A percentile compares a stretch with the other conserved stretches of the same genome.
Evolutionary conservation across 2,797 vertebrate genomes (phyloP).

Genomic region (Myiotriccus ornatus): DNA sequence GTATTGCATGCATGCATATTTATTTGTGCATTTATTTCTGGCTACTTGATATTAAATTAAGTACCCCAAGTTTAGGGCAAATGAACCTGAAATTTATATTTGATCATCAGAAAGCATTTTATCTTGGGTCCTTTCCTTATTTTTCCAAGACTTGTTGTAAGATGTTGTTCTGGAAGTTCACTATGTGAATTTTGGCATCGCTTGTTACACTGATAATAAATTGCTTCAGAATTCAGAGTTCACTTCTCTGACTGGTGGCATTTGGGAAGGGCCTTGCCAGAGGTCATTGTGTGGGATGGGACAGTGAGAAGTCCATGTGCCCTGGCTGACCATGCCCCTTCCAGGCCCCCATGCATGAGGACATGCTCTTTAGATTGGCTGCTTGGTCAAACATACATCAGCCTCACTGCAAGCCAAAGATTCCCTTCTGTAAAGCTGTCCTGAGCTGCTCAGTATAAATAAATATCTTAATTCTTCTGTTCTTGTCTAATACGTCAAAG

Average conservation of each 20-base stretch:
- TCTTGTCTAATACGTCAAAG: neutral
- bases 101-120: neutral
- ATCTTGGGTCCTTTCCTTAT: neutral
- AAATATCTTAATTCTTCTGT: neutral
- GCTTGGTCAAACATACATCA: neutral
- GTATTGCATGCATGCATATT: neutral
- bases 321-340: neutral
- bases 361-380: fast-evolving
- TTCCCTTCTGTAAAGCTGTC: neutral
- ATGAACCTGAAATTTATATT: neutral
- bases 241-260: neutral
- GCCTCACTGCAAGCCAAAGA: neutral
- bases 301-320: neutral
- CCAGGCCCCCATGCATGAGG: fast-evolving
- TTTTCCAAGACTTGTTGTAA: neutral
- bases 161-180: neutral
- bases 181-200: neutral
- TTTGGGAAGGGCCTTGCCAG: neutral
- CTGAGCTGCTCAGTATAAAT: neutral
- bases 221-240: neutral
- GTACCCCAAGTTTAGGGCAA: neutral
- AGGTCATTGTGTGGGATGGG: neutral
- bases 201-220: neutral
- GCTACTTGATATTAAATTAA: neutral
- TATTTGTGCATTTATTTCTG: neutral